These are phyloP conservation scores for Cassiopea andromeda DNA, from an alignment of 30 jellyfish, hydroid and myxozoan genomes.

Conservation along the genomic window DNA sequence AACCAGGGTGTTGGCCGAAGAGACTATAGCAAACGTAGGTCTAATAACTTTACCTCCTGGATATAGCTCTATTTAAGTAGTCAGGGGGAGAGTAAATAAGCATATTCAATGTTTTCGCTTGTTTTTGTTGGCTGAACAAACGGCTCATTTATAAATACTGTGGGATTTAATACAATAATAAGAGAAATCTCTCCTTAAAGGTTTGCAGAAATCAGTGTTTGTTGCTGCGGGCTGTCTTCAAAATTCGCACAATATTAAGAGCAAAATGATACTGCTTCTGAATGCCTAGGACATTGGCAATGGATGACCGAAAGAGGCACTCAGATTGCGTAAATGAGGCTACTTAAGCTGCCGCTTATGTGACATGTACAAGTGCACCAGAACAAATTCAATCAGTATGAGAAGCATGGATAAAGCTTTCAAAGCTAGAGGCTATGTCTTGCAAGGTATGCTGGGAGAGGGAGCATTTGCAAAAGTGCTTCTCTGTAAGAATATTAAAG, in stretches of 20 bases:
- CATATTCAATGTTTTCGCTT: conserved; percentile 14
- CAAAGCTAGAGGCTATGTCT: conserved; percentile 43
- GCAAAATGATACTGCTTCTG: conserved; percentile 6
- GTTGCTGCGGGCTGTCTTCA: conserved; percentile 19
- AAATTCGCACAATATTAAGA: conserved; percentile 14
- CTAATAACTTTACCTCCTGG: not conserved
- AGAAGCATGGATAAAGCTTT: conserved; percentile 49
- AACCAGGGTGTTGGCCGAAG: not conserved
- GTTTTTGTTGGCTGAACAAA: not conserved
- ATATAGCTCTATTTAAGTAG: not conserved
- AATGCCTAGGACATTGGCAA: not conserved
- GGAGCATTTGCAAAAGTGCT: conserved; percentile 80
- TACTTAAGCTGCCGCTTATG: conserved; percentile 41
- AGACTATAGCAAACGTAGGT: not conserved
- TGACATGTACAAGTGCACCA: conserved; percentile 9
- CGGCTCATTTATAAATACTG: conserved; percentile 30
- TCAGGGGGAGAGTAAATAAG: not conserved
- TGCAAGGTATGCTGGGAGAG: conserved; percentile 67
- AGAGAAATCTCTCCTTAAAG: conserved; percentile 27
- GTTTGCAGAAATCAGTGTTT: conserved; percentile 19
- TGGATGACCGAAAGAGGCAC: conserved; percentile 1
- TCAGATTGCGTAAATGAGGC: conserved; percentile 32
- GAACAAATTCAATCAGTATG: conserved; percentile 20
- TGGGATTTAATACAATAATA: conserved; percentile 48
- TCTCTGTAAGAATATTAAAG: conserved; percentile 48